These are phyloP conservation scores for Brassicogethes aeneus DNA, from an alignment of 2,888 invertebrate genomes.

Conservation along the genomic window DNA sequence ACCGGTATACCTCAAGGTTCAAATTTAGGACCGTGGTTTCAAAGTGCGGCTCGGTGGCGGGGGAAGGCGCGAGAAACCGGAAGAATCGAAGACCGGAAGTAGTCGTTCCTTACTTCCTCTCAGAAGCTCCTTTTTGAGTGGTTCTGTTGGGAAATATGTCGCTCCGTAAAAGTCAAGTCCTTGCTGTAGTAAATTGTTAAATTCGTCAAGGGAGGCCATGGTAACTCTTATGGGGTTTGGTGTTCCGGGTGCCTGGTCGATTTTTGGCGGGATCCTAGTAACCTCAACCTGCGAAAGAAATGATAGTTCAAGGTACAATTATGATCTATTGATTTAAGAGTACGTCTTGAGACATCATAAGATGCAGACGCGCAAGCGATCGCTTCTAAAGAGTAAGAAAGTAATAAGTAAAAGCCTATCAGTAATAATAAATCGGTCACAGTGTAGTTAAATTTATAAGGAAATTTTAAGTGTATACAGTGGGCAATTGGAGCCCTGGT, in stretches of 20 bases:
- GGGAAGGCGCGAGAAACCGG: constrained; percentile 75
- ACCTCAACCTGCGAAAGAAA: constrained; percentile 55
- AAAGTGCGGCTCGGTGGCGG: constrained; percentile 67
- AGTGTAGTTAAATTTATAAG: too few relatives aligned
- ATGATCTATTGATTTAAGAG: too few relatives aligned
- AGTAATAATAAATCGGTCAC: too few relatives aligned
- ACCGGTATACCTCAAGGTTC: too few relatives aligned
- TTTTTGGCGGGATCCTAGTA: constrained; percentile 46
- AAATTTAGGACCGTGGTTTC: constrained; percentile 33
- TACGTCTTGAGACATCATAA: too few relatives aligned
- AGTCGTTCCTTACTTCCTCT: constrained; percentile 44
- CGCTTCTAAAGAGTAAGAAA: too few relatives aligned
- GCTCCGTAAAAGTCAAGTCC: constrained; percentile 83
- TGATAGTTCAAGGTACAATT: too few relatives aligned
- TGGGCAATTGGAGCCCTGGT: too few relatives aligned
- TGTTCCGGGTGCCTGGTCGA: constrained; percentile 49
- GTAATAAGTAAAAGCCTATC: too few relatives aligned
- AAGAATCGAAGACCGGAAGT: constrained; percentile 74
- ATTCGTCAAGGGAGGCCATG: constrained; percentile 66
- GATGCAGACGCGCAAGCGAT: too few relatives aligned
- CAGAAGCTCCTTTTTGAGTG: constrained; percentile 50
- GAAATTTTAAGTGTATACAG: too few relatives aligned
- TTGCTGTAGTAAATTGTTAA: constrained; percentile 69
- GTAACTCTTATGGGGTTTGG: constrained; percentile 64
- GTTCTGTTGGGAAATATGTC: constrained; percentile 78